phyloP scores from a whole-genome alignment of 2,113 vertebrate species.

The Emydura subglobosa region DNA sequence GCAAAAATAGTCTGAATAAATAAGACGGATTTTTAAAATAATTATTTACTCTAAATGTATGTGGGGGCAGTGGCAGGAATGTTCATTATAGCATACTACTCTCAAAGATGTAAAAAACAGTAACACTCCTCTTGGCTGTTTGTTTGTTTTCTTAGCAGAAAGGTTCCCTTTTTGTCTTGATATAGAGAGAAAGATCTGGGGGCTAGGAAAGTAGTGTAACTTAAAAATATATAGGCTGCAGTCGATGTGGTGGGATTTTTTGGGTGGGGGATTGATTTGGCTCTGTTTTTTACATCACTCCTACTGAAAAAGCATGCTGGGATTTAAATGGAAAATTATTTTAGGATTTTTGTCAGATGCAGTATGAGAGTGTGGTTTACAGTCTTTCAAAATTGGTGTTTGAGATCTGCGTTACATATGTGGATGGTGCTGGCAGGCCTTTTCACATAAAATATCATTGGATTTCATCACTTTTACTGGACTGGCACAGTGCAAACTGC shows the following conservation, averaged over 20 bases:
- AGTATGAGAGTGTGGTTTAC: neutral
- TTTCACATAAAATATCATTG: conserved; percentile 16
- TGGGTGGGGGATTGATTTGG: neutral
- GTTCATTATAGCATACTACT: neutral
- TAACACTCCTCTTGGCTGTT: neutral
- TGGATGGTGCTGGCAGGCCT: neutral
- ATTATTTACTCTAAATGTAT: neutral
- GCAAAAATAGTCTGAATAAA: neutral
- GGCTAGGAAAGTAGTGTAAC: neutral
- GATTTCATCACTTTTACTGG: neutral
- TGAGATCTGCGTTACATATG: neutral
- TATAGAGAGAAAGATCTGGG: neutral
- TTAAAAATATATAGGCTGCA: neutral
- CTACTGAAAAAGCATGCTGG: neutral
- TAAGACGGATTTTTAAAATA: neutral
- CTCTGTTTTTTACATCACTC: neutral
- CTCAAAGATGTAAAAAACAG: neutral
- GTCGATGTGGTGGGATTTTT: neutral
- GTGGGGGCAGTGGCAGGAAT: neutral
- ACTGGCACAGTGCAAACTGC: neutral
- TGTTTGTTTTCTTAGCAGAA: neutral
- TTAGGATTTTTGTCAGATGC: neutral
- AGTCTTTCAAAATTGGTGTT: conserved; percentile 26
- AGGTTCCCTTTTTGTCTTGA: neutral
- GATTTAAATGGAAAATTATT: neutral